A percentile compares a stretch with the other conserved stretches of the same genome.
phyloP scores from a whole-genome alignment of 2,113 vertebrate species.

The Carassius gibelio region DNA sequence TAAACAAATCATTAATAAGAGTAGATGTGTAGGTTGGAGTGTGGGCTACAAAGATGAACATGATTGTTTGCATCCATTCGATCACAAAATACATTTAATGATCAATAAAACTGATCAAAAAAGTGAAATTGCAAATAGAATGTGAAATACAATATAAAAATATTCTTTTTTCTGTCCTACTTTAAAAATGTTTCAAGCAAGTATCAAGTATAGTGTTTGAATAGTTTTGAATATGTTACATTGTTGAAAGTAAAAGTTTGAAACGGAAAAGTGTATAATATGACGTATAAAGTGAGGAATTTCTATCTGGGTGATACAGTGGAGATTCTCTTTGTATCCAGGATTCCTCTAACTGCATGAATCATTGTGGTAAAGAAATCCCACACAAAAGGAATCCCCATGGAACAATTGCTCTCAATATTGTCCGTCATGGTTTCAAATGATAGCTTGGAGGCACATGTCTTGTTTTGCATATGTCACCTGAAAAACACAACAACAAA shows the following conservation, averaged over 20 bases:
- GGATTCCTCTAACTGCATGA: neutral
- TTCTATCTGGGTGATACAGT: neutral
- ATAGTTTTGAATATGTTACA: neutral
- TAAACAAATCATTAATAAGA: constrained; percentile 13
- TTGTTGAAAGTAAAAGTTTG: neutral
- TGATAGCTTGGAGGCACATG: neutral
- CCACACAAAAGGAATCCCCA: neutral
- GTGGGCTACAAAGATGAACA: neutral
- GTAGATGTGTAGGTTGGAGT: constrained; percentile 1
- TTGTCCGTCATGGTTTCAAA: neutral
- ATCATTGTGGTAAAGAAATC: neutral
- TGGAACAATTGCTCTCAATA: neutral
- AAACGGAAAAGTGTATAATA: neutral
- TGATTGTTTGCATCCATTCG: neutral
- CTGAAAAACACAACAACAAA: neutral
- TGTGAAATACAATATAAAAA: neutral
- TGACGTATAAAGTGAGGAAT: neutral
- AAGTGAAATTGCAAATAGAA: neutral
- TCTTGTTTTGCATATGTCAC: neutral
- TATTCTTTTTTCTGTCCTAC: too few species aligned
- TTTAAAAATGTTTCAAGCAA: too few species aligned
- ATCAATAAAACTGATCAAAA: neutral
- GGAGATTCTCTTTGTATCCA: neutral
- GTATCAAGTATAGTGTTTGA: neutral
- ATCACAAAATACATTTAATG: neutral